Evolutionary conservation across 1,140 invertebrate genomes (phyloP), one percentile per base, ranked within the genome.

Genomic region (Vanessa tameamea): DNA sequence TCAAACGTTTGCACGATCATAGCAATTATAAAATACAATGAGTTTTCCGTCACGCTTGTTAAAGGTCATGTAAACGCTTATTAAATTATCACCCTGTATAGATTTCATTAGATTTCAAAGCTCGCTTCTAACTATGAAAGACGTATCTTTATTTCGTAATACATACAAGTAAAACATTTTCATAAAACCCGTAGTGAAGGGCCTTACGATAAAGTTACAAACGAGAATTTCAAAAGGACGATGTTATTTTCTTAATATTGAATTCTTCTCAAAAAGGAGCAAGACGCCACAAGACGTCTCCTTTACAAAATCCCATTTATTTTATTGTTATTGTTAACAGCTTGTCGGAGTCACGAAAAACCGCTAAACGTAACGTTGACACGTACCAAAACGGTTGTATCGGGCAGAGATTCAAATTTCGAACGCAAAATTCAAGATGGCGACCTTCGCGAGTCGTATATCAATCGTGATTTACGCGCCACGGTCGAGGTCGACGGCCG

Each of bases 381-480:
- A 87, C 85, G 81, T 82, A 76, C 80, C 77, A 66, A 81, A 88
- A 82, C 81, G 81, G 82, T 64, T 79, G 83, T 88, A 88, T 87
- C 79, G 82, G 78, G 72, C 77, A 53, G 53, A 86, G 87, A 90
- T 92, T 90, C 88, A 88, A 92, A 92, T 88, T 92, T 90, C 85
- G 87, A 88, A 87, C 86, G 84, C 78, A 80, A 83, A 82, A 89
- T 84, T 77, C 89, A 92, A 92, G 90, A 92, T 90, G 90, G 90
- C 90, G 90, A 90, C 88, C 90, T 91, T 90, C 88, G 86, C 53
- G 53, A 57, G 53, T 80, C 85, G 83, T 89, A 86, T 89, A 89
- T 90, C 89, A 89, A 88, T 89, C 79, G 87, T 88, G 89, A 91
- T 92, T 90, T 91, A 92, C 89, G 85, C 89, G 85, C 85, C 88